These are phyloP conservation scores for Clanis bilineata DNA, from an alignment of 2,888 invertebrate genomes.

Conservation along the genomic window DNA sequence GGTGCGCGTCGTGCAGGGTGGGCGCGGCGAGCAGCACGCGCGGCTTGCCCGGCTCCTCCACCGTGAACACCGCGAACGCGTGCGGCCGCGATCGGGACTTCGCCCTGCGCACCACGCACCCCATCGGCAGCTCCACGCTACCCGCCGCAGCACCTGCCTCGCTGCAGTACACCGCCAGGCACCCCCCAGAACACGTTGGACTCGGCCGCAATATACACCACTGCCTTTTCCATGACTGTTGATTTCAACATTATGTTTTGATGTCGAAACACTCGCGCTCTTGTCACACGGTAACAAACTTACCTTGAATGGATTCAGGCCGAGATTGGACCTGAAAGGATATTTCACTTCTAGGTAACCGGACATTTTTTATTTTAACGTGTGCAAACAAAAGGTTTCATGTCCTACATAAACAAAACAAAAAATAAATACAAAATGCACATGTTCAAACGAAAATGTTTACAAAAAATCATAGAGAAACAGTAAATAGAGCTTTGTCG, in stretches of 20 bases:
- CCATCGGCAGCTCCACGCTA: conserved; percentile 80
- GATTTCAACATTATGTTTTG: conserved; percentile 41
- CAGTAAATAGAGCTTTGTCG: conserved; percentile 78
- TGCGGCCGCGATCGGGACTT: conserved; percentile 86
- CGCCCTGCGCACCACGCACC: conserved; percentile 83
- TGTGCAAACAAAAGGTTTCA: conserved; percentile 29
- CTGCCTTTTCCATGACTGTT: conserved; percentile 85
- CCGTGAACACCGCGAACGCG: conserved; percentile 86
- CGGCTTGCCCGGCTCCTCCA: conserved; percentile 82
- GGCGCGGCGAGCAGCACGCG: conserved; percentile 84
- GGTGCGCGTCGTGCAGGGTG: conserved; percentile 84
- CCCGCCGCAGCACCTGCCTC: conserved; percentile 73
- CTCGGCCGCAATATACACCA: conserved; percentile 84
- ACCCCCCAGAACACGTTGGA: conserved; percentile 77
- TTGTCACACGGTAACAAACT: conserved; percentile 34
- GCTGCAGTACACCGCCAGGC: conserved; percentile 81
- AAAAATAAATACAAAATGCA: conserved; percentile 35
- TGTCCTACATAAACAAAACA: conserved; percentile 28
- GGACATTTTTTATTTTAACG: conserved; percentile 57
- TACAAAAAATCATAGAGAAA: conserved; percentile 51
- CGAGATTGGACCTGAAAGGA: conserved; percentile 82
- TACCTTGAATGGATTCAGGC: conserved; percentile 85
- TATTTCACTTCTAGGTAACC: conserved; percentile 85
- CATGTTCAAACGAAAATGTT: conserved; percentile 48
- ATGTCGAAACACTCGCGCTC: conserved; percentile 11